Evolutionary conservation across 2,888 invertebrate species (phyloP), one percentile per base, ranked within the genome.

Genomic region (Alloplasta piceator): DNA sequence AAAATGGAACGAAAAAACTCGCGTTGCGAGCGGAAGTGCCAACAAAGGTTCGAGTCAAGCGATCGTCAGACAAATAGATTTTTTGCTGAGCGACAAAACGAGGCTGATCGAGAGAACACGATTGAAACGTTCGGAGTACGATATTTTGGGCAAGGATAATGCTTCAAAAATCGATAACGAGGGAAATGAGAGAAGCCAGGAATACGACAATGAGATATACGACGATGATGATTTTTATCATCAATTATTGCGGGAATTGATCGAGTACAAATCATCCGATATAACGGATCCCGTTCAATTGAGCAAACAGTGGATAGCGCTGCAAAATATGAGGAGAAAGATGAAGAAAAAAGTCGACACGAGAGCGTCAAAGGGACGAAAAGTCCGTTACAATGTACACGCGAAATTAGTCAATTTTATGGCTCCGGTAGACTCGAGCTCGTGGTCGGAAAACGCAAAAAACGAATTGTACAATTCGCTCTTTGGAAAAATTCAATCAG

Each of bases 151-250:
- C 0, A 94, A 95, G 87, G 61, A 55, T 0, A 80, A 83, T 16
- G 7, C 56, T 4, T n/a, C 46, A 0, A 83, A 26, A 26, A 2
- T 26, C 26, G 26, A 86, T 14, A 84, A 88, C 39, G 84, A 84
- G 4, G 90, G 91, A 58, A 89, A 86, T 5, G 92, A 93, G 66
- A 83, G 88, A 55, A 89, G 92, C 78, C 94, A 94, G 85, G 95
- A 96, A 85, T 95, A 95, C 83, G 95, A 97, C 88, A 88, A 94
- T 0, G 97, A 99, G 93, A 97, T 99, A 87, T 99, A 98, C 93
- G 98, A 99, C 91, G 99, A 99, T 90, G 97, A 97, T 87, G 99
- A 99, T 91, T 99, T 99, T 92, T 99, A 99, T 92, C 98, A 98
- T 92, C 97, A 98, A 88, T 93, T 98, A 72, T 93, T 99, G 56